A percentile compares a stretch with the other conserved stretches of the same genome.
Evolutionary conservation across 2,797 vertebrate species (phyloP).

Genomic region (Diceros bicornis): DNA sequence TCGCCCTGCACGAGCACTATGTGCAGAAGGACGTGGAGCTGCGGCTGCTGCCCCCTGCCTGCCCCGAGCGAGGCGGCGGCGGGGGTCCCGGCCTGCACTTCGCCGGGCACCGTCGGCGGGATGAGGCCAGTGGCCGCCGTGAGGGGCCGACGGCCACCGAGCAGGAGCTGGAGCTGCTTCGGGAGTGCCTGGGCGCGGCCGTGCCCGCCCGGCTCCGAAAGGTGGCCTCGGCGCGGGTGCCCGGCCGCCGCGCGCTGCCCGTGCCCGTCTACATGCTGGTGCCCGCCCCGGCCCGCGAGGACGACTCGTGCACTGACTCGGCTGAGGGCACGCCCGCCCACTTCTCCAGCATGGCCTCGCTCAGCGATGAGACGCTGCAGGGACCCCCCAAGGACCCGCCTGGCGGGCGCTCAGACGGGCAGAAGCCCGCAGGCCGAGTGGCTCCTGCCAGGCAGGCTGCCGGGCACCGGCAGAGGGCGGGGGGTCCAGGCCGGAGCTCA

Average conservation of each 20-base stretch:
- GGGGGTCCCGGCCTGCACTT: slow-evolving; percentile 91
- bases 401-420: slow-evolving; percentile 72
- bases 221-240: slow-evolving; percentile 94
- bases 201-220: slow-evolving; percentile 97
- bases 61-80: slow-evolving; percentile 92
- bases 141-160: slow-evolving; percentile 92
- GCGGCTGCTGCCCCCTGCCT: slow-evolving; percentile 94
- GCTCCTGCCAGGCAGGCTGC: slow-evolving; percentile 69
- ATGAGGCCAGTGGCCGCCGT: slow-evolving; percentile 90
- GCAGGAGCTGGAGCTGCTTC: slow-evolving; percentile 96
- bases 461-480: slow-evolving; percentile 16
- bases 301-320: slow-evolving; percentile 95
- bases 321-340: slow-evolving; percentile 95
- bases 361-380: slow-evolving; percentile 97
- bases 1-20: slow-evolving; percentile 98
- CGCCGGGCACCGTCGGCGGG: slow-evolving; percentile 88
- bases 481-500: not conserved
- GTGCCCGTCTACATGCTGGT: slow-evolving; percentile 97
- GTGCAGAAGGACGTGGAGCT: slow-evolving; percentile 99
- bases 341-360: slow-evolving; percentile 96
- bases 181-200: slow-evolving; percentile 97
- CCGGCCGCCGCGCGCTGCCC: slow-evolving; percentile 92
- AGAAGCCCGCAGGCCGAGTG: slow-evolving; percentile 39
- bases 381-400: slow-evolving; percentile 91
- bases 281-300: slow-evolving; percentile 93